Conservation (phyloP, 1,140 invertebrate species). For the Eufriesea mexicana region DNA sequence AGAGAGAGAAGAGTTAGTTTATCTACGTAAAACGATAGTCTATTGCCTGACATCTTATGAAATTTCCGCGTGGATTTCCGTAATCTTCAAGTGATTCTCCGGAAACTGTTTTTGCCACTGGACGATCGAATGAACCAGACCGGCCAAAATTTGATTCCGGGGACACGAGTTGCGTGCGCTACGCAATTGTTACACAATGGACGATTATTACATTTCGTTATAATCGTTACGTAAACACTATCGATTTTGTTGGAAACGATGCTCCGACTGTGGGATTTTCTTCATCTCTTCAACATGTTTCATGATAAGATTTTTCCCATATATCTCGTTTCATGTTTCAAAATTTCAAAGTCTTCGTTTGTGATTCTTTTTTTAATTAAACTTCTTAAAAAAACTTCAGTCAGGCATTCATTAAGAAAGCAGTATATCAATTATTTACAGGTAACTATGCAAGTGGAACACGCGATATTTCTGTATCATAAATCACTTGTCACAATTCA, state of each 20-base stretch:
- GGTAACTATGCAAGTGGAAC: not conserved
- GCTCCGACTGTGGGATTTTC: not conserved
- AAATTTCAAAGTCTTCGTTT: not conserved
- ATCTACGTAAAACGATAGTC: not conserved
- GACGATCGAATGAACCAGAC: not conserved
- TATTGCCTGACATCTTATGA: not conserved
- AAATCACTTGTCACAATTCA: not conserved
- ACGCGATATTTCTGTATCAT: not conserved
- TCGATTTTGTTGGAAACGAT: not conserved
- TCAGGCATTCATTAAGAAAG: too few species aligned
- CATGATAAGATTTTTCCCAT: not conserved
- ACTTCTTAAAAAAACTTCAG: not conserved
- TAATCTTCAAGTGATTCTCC: not conserved
- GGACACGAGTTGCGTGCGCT: not conserved
- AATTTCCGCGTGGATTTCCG: not conserved
- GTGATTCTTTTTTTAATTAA: not conserved
- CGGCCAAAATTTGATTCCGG: not conserved
- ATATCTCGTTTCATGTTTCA: not conserved
- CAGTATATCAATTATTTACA: too few species aligned
- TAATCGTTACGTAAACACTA: conserved; percentile 10
- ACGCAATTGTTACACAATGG: conserved; percentile 23
- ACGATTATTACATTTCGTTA: conserved; percentile 2
- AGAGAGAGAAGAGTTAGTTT: not conserved
- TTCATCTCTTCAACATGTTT: too few species aligned
- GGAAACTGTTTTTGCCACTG: not conserved